phyloP scores from a whole-genome alignment of 2,888 invertebrate species.

The Drymonia ruficornis region DNA sequence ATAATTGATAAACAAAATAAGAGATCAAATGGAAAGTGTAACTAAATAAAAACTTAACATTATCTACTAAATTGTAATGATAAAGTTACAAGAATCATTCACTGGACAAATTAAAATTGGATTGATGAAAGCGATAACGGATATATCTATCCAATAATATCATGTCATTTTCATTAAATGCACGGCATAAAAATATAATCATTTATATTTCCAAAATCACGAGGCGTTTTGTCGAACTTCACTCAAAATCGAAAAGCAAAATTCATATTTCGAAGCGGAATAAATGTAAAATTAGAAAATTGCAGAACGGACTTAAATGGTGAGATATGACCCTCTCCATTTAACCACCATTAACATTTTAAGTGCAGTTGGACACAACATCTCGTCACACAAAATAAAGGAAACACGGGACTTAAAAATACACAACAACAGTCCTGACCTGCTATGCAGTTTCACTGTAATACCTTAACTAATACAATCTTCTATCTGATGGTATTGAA shows the following conservation, averaged over 20 bases:
- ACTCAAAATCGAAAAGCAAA: conserved; percentile 77
- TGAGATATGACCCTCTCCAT: conserved; percentile 43
- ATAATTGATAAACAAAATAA: conserved; percentile 75
- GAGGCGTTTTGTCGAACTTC: conserved; percentile 82
- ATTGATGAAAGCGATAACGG: conserved; percentile 38
- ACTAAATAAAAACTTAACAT: conserved; percentile 79
- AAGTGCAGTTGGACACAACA: conserved; percentile 85
- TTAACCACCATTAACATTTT: conserved; percentile 81
- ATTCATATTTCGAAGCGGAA: conserved; percentile 57
- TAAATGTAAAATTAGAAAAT: conserved; percentile 49
- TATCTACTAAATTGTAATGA: conserved; percentile 42
- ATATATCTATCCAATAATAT: conserved; percentile 37
- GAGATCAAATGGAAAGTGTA: conserved; percentile 81
- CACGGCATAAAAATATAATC: conserved; percentile 28
- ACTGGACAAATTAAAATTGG: conserved; percentile 36
- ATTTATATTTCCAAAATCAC: conserved; percentile 19
- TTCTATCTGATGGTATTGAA: conserved; percentile 83
- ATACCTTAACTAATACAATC: conserved; percentile 71
- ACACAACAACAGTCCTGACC: conserved; percentile 80
- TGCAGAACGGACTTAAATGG: conserved; percentile 54
- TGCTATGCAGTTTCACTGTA: conserved; percentile 82
- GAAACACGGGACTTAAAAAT: conserved; percentile 78
- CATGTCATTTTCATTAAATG: conserved; percentile 32
- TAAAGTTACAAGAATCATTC: conserved; percentile 26
- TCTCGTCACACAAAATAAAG: conserved; percentile 62